These are phyloP conservation scores for Urosaurus nigricauda DNA, from an alignment of 2,797 vertebrate species.

Conservation along the genomic window DNA sequence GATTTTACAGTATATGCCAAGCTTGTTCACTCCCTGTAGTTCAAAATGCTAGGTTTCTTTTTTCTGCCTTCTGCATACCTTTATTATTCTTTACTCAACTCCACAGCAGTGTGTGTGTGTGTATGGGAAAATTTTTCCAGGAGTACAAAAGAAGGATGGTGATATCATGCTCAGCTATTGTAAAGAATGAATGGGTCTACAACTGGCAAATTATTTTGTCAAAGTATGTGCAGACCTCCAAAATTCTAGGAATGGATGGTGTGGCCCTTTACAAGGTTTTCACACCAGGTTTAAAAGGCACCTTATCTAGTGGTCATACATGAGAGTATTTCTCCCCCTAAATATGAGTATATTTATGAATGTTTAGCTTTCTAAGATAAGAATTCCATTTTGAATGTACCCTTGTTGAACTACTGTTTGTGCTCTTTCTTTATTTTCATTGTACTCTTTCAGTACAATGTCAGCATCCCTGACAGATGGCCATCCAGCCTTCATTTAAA, in stretches of 20 bases:
- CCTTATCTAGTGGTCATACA: neutral
- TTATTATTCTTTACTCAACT: slow-evolving; percentile 7
- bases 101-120: neutral
- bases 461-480: no score
- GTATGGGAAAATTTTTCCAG: neutral
- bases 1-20: neutral
- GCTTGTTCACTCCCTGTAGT: neutral
- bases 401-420: neutral
- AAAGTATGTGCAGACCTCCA: no score
- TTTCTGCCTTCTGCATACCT: neutral
- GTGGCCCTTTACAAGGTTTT: no score
- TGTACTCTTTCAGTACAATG: neutral
- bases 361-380: neutral
- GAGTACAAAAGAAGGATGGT: neutral
- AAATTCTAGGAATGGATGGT: no score
- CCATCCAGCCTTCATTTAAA: no score
- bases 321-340: neutral
- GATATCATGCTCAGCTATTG: neutral
- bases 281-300: no score
- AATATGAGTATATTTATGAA: neutral
- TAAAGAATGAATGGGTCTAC: neutral
- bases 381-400: neutral
- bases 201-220: no score
- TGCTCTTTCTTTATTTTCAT: neutral
- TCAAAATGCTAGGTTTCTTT: slow-evolving; percentile 6